Percentiles rank a stretch among this genome's conserved stretches.
phyloP scores from a whole-genome alignment of 2,797 vertebrate species.

The Intellagama lesueurii region DNA sequence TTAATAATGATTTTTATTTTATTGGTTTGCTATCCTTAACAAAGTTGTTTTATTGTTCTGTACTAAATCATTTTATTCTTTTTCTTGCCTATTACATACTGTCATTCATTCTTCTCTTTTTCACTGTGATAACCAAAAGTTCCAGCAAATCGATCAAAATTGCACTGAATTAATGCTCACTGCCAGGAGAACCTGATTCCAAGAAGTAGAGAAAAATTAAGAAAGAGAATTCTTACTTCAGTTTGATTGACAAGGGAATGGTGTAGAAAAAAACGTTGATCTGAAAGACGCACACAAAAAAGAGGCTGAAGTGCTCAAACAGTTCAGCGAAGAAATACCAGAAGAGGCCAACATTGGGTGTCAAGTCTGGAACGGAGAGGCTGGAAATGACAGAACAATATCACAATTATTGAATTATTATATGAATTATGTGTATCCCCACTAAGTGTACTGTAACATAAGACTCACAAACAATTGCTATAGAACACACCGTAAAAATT shows the following conservation, averaged over 20 bases:
- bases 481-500: not conserved
- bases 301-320: slow-evolving; percentile 98
- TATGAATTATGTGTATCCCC: not conserved
- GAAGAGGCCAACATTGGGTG: slow-evolving; percentile 97
- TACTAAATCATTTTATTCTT: not conserved
- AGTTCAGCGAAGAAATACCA: slow-evolving; percentile 99
- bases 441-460: not conserved
- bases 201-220: slow-evolving; percentile 28
- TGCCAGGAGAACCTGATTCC: not conserved
- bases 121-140: not conserved
- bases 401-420: not conserved
- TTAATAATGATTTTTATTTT: not conserved
- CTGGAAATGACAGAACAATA: slow-evolving; percentile 81
- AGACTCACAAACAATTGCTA: not conserved
- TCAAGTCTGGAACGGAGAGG: slow-evolving; percentile 95
- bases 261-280: slow-evolving; percentile 99
- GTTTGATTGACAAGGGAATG: slow-evolving; percentile 93
- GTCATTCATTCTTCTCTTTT: not conserved
- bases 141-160: not conserved
- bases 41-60: not conserved
- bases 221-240: slow-evolving; percentile 86
- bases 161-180: too few species aligned
- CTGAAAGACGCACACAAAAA: slow-evolving; percentile 98
- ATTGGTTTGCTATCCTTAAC: not conserved
- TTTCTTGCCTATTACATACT: not conserved